Base-by-base conservation (phyloP, 37 sponge, comb jelly and placozoan genomes). In the Eunapius fragilis region DNA sequence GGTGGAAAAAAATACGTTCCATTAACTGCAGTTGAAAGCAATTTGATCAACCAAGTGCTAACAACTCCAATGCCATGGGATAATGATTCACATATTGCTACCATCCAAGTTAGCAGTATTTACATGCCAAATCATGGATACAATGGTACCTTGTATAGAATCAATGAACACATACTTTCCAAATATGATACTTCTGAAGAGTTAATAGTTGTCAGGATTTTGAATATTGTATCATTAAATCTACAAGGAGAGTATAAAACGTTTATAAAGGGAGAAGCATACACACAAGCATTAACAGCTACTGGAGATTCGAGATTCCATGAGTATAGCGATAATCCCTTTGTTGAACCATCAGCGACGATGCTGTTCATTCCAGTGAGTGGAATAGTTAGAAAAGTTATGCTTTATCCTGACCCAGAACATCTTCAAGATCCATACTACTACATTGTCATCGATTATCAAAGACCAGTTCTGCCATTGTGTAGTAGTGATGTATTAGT, bases 341-440 rank as follows among this genome's bases (percentile, higher is more conserved):
- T 76, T 41, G n/a, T 25, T 25, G 25, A 31, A 30, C 25, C 37
- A 58, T 58, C 58, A 58, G 58, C 58, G 58, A 58, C 58, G 17
- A 19, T 58, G 58, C 58, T 69, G 24, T 67, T 82, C 24, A n/a
- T 25, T 31, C 70, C 69, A 69, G 69, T 37, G 31, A 69, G 37
- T 37, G 33, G 31, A 68, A 82, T 82, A 35, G n/a, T 70, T 33
- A 31, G 83, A 28, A 82, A 82, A 69, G 71, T 82, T 30, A 82
- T 82, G 83, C 33, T 82, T 23, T 82, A 70, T 70, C 83, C 83
- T 25, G 31, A 70, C 32, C 83, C 83, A 28, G 36, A 70, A 24
- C 50, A 80, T 58, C 35, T 36, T 31, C 34, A 77, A 27, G 27
- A 31, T 27, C 78, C 78, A 41, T 41, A 31, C 37, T 34, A 25